Evolutionary conservation across 2,113 vertebrate genomes (phyloP), one percentile per base, ranked within the genome.

Genomic region (Dinomys branickii): DNA sequence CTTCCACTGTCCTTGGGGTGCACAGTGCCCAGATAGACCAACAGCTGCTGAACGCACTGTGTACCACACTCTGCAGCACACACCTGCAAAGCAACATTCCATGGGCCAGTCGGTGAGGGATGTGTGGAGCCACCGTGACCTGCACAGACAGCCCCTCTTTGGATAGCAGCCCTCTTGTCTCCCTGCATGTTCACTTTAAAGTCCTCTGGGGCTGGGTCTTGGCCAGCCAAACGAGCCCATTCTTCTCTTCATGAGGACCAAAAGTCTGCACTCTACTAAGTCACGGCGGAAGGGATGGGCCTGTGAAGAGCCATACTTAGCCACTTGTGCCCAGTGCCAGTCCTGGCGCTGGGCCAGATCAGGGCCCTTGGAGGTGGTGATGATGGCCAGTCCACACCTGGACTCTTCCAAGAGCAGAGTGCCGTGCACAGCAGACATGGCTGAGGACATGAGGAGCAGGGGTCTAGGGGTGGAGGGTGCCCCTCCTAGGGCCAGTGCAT

Each of bases 251-350:
- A 1, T 3, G 26, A 81, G 61, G 58, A 54, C 41, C 14, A 1
- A 20, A 47, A n/a, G 41, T 38, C 9, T 33, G 14, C 6, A 22
- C 28, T 69, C 17, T 63, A 56, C 22, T 9, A 71, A 28, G 8
- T n/a, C n/a, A 12, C 30, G 38, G 12, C 44, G 19, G 35, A 50
- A 78, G 20, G 38, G 13, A 4, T 28, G 1, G 3, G 20, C 28
- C 59, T 26, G 14, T 0, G 22, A 12, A 0, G 10, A 28, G 50
- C 20, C 38, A 28, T 0, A 13, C 2, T 12, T 20, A 22, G 11
- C 58, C n/a, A 71, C 22, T 12, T 4, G 19, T 1, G 3, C 28
- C 77, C 5, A 19, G 4, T 38, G 44, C 11, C 30, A 65, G 88
- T 63, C 22, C 73, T 52, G 17, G 73, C 3, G 65, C 50, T 41